Evolutionary conservation across 2,888 invertebrate species (phyloP), one percentile per base, ranked within the genome.

Genomic region (Caenorhabditis zanzibari): DNA sequence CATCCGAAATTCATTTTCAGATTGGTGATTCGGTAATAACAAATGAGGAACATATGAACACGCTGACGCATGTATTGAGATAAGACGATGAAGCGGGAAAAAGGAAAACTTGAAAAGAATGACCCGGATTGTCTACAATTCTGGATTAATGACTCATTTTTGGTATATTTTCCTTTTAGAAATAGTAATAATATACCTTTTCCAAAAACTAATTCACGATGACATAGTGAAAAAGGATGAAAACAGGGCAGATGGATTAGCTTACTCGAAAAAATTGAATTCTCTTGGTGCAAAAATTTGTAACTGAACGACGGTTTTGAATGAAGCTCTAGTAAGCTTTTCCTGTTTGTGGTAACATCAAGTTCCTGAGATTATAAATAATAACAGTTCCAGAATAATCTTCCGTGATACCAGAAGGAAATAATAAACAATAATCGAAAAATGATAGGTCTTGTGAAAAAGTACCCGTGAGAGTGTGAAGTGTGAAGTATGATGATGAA

Each of bases 21-120:
- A 68, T 68, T 76, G 68, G 22, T 76, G 68, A 76, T 76, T 76
- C 77, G 77, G 77, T 77, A 77, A 77, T 77, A 77, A 28, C 28
- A 56, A 19, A 77, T 69, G 77, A 69, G 26, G 66, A 59, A 59
- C 49, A 28, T n/a, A 52, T 47, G 59, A 56, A 26, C 44, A 69
- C 26, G 47, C 28, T 59, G 68, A 56, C 58, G 58, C 54, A 69
- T 54, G 28, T 26, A 6, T n/a, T 26, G 16, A 35, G 52, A 69
- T 38, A 56, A 38, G 24, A 44, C 44, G 44, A 44, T 44, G 44
- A 32, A 38, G 38, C 12, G 38, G 38, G 12, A 49, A 38, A 68
- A 41, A 14, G 14, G 41, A 44, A 56, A 49, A 66, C 66, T 66
- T 66, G 66, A 52, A 66, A 52, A 66, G 32, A 66, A 66, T 66